Evolutionary conservation across 2,797 vertebrate species (phyloP).

Genomic region (Galago senegalensis): DNA sequence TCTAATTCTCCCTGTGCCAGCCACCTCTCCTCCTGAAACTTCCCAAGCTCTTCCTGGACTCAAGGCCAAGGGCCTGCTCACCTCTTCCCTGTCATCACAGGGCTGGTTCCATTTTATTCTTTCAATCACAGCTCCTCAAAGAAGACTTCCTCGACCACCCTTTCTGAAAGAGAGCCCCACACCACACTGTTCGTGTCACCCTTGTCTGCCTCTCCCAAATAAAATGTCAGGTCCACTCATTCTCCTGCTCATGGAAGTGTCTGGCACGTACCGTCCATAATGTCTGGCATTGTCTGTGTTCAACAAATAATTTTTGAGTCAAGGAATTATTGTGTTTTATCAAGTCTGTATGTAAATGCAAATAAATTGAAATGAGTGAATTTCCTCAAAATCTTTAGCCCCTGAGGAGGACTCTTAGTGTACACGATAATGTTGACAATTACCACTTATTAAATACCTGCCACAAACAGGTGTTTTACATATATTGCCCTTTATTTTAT

Average conservation of each 20-base stretch:
- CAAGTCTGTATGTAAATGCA: not conserved
- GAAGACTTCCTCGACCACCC: not conserved
- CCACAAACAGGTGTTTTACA: not conserved
- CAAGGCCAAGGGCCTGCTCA: no score
- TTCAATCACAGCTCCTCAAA: not conserved
- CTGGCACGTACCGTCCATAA: not conserved
- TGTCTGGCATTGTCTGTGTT: not conserved
- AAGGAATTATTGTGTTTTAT: not conserved
- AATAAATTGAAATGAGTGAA: not conserved
- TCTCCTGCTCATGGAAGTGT: not conserved
- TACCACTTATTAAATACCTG: conserved; percentile 46
- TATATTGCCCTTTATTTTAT: not conserved
- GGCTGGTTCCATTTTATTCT: not conserved
- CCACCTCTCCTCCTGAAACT: not conserved
- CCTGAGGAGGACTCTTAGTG: not conserved
- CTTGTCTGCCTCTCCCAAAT: not conserved
- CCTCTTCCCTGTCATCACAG: not conserved
- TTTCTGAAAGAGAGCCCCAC: not conserved
- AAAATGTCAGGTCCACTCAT: not conserved
- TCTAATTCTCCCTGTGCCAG: not conserved
- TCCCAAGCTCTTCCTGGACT: not conserved
- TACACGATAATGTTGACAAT: not conserved
- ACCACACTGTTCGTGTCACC: no score
- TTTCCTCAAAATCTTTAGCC: conserved; percentile 24
- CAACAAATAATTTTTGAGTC: conserved; percentile 32